phyloP scores from a whole-genome alignment of 2,113 vertebrate species.

The Pycnonotus jocosus region DNA sequence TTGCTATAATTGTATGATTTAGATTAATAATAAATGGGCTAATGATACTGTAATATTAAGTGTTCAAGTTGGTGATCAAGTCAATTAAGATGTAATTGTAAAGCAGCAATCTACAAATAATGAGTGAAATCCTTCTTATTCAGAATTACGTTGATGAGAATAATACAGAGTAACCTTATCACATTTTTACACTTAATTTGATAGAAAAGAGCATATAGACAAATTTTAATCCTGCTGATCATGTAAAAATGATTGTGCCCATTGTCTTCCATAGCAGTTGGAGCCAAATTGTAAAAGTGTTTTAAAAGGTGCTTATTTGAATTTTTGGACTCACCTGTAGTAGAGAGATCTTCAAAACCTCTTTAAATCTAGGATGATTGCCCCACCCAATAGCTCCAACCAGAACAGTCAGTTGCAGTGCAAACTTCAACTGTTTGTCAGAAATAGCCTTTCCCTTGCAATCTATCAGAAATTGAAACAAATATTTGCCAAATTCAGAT shows the following conservation, averaged over 20 bases:
- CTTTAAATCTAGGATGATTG: neutral
- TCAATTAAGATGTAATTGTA: constrained; percentile 71
- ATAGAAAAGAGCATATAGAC: neutral
- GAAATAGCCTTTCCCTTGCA: neutral
- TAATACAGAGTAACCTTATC: neutral
- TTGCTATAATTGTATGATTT: constrained; percentile 69
- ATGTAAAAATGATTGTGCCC: neutral
- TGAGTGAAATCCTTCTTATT: constrained; percentile 17
- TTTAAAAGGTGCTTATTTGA: neutral
- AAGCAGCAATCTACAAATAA: constrained; percentile 51
- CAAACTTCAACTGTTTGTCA: neutral
- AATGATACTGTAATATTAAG: constrained; percentile 70
- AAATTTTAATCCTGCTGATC: neutral
- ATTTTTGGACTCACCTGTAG: neutral
- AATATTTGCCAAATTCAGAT: neutral
- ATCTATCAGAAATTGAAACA: neutral
- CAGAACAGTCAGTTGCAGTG: neutral
- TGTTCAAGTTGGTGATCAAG: constrained; percentile 68
- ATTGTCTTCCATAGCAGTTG: neutral
- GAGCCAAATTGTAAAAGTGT: neutral
- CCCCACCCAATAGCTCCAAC: neutral
- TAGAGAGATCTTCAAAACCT: neutral
- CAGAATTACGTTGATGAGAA: neutral
- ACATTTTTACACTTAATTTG: neutral
- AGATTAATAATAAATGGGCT: constrained; percentile 66